These are phyloP conservation scores for Trogon surrucura DNA, from an alignment of 2,113 vertebrate genomes.

Conservation along the genomic window DNA sequence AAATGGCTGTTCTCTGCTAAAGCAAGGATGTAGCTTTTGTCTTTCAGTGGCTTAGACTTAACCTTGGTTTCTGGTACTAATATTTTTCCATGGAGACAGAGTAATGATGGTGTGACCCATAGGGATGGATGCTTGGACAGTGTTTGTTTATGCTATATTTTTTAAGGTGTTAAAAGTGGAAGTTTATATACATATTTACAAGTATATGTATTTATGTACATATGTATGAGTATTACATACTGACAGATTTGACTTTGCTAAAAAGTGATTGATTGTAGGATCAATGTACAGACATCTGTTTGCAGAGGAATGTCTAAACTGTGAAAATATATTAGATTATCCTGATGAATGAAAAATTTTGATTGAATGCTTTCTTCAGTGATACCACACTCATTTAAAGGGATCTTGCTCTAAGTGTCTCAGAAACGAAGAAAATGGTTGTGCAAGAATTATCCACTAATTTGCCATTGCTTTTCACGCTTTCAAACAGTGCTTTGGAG, in stretches of 20 bases:
- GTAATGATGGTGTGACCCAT: not conserved
- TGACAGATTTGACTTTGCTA: not conserved
- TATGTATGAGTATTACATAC: not conserved
- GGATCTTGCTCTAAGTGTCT: not conserved
- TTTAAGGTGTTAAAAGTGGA: not conserved
- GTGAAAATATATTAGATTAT: not conserved
- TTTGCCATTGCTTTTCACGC: not conserved
- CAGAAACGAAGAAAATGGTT: not conserved
- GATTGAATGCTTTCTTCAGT: not conserved
- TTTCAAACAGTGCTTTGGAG: not conserved
- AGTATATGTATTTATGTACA: not conserved
- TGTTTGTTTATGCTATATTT: not conserved
- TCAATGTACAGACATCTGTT: not conserved
- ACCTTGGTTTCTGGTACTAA: not conserved
- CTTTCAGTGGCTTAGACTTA: not conserved
- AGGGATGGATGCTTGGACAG: not conserved
- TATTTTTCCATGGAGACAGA: not conserved
- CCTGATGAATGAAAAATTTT: not conserved
- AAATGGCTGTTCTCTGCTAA: not conserved
- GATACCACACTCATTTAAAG: not conserved
- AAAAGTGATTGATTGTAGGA: not conserved
- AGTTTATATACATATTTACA: not conserved
- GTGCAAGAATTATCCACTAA: not conserved
- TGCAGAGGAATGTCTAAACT: not conserved
- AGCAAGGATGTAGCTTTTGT: rapidly evolving